phyloP scores from a whole-genome alignment of 2,888 invertebrate species.

The Penaeus monodon region DNA sequence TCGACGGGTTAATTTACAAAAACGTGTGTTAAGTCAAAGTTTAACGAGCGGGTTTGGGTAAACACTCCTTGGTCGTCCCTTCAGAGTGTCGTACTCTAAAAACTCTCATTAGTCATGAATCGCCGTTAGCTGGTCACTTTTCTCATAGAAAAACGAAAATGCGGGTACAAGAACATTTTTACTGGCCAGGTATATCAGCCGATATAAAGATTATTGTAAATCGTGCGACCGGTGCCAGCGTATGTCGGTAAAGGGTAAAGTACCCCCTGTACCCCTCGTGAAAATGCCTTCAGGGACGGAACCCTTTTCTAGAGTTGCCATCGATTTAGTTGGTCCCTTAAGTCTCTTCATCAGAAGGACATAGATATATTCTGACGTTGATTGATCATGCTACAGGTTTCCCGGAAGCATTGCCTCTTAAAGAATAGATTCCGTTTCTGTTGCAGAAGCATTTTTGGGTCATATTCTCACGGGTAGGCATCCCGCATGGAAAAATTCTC shows the following conservation, averaged over 20 bases:
- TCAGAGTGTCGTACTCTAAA: not conserved
- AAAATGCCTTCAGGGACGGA: constrained; percentile 17
- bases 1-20: constrained; percentile 2
- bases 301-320: constrained; percentile 29
- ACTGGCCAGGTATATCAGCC: constrained; percentile 29
- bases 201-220: constrained; percentile 11
- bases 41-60: not conserved
- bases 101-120: not conserved
- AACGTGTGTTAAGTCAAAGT: constrained; percentile 14
- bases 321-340: constrained; percentile 33
- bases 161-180: constrained; percentile 23
- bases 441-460: constrained; percentile 21
- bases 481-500: constrained; percentile 18
- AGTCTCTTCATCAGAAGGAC: constrained; percentile 6
- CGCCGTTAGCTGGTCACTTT: constrained; percentile 14
- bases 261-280: not conserved
- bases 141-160: constrained; percentile 23
- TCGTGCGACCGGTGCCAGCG: constrained; percentile 28
- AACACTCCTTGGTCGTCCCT: constrained; percentile 15
- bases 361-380: constrained; percentile 32
- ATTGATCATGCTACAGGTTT: constrained; percentile 43
- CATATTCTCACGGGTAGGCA: constrained; percentile 36
- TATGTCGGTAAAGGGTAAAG: not conserved
- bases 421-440: constrained; percentile 13
- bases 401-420: constrained; percentile 31